Evolutionary conservation across 2,797 vertebrate species (phyloP).

Genomic region (Labeo calbasu): DNA sequence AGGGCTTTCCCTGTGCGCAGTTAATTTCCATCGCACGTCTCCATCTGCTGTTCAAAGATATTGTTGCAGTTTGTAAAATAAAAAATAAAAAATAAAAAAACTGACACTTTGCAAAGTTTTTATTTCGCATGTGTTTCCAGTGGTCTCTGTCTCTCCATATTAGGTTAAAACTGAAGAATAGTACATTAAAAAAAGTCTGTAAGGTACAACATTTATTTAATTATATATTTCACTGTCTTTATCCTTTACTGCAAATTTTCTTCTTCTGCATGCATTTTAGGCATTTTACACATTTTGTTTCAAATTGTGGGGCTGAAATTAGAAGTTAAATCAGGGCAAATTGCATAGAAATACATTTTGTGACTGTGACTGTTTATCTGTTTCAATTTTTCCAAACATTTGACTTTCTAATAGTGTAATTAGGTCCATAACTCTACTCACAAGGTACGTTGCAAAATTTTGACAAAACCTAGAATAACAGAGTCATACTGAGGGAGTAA

Average conservation of each 20-base stretch:
- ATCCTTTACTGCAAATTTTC: background rate
- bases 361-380: background rate
- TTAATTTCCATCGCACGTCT: background rate
- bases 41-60: slow-evolving; percentile 26
- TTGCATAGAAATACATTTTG: background rate
- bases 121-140: background rate
- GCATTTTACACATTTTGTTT: background rate
- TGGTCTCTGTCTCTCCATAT: too few species aligned
- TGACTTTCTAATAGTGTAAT: background rate
- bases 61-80: background rate
- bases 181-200: background rate
- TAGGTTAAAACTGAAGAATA: background rate
- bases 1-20: background rate
- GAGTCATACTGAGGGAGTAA: background rate
- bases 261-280: background rate
- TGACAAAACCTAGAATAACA: background rate
- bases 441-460: background rate
- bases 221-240: background rate
- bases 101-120: background rate
- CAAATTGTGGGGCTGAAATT: background rate
- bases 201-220: background rate
- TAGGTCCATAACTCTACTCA: background rate
- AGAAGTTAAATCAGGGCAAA: background rate
- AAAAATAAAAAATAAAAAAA: background rate
- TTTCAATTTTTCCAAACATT: background rate